Evolutionary conservation across 2,113 vertebrate species (phyloP), one percentile per base, ranked within the genome.

Genomic region (Colistium nudipinnis): DNA sequence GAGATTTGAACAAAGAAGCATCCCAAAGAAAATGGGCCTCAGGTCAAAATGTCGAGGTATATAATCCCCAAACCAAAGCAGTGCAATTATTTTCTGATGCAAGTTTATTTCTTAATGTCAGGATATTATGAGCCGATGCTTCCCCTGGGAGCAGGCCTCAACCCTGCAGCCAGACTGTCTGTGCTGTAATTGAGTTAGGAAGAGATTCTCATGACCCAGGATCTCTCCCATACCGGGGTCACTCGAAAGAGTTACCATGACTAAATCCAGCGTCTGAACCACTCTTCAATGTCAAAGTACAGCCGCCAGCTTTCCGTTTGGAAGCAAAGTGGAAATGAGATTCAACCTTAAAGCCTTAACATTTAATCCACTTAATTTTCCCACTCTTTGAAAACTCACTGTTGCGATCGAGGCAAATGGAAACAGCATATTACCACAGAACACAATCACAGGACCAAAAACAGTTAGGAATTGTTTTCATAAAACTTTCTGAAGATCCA

Each of bases 151-250:
- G 31, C 43, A 53, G 33, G 30, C 39, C 33, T 51, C 27, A 13
- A 35, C 52, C 49, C 65, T 41, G 51, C 56, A 79, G 59, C 62
- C 53, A 52, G 67, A 45, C 36, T 16, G 43, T 64, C 65, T 67
- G 31, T 41, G 43, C 17, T 43, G 63, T 76, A 64, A 74, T 49
- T 63, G 47, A 67, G 56, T 62, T 54, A 17, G 41, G 44, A 66
- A 49, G 67, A 81, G 35, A 51, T 87, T 90, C 87, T 70, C 85
- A 84, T 83, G 83, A 87, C 79, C 84, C 36, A 1, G 45, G 41
- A 43, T 72, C 22, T 70, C 43, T 43, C 28, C 4, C 9, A 17
- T 72, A 51, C 56, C 69, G 20, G 49, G 49, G 64, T 64, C 59
- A 45, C 71, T 63, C 17, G 7, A 38, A 62, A 22, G 52, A 72